Base-by-base conservation (phyloP, 1,140 invertebrate genomes). In the Drosophila novamexicana region DNA sequence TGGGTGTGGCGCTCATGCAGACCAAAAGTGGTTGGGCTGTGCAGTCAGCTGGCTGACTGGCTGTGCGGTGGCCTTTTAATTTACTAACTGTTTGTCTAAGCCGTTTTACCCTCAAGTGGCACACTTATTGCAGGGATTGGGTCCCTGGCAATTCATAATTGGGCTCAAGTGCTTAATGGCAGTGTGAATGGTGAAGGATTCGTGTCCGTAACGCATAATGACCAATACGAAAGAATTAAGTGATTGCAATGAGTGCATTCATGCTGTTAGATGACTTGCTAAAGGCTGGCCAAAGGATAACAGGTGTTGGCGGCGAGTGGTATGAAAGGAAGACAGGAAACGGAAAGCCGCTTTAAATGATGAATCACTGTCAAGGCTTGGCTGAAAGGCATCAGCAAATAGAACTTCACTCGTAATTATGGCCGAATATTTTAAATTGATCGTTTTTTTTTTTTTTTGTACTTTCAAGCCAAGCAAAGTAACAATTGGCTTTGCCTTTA, bases 41-140 rank as follows among this genome's bases (percentile, higher is more conserved):
- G 45, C 39, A 16, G 56, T 29, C 56, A 58, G 40, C 50, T 50
- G 45, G 22, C 22, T 29, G 34, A 14, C 39, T 37, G 56, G 14
- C 39, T 37, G 56, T 6, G 45, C 39, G 12, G 56, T 29, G 45
- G 45, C 56, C 56, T 39, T 77, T 83, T 88, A 88, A 86, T 88
- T 77, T 69, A 88, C 76, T 77, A 49, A 75, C 34, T 14, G 69
- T 45, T 47, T 50, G 22, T 47, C 22, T 36, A 16, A 54, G 34
- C 58, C 40, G 47, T 62, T 70, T 37, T 45, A 45, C 42, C 52
- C 62, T 61, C 81, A 84, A 84, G 81, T 84, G 77, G 81, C 81
- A 85, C 81, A 85, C 81, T 84, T 85, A 74, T 62, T 44, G 36
- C 58, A 14, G 36, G 54, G 49, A 54, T 59, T 39, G 34, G 52